Conservation (phyloP, 2,888 invertebrate species). For the Amiota minor region DNA sequence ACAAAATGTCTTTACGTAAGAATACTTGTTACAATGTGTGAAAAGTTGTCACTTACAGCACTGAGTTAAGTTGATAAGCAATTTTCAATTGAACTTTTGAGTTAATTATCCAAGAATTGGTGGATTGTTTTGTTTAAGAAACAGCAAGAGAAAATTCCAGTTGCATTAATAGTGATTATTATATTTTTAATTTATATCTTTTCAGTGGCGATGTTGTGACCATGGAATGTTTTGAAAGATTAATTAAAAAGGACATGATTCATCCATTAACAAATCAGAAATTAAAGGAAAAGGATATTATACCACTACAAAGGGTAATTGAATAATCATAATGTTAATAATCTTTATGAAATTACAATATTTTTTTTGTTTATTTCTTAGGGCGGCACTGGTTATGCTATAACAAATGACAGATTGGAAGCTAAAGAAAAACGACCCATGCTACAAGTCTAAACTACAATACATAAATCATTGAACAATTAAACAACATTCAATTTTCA, state of each 20-base stretch:
- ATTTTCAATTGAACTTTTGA: too few species aligned
- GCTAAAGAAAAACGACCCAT: conserved; percentile 89
- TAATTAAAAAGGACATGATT: conserved; percentile 96
- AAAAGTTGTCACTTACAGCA: too few species aligned
- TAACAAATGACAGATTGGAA: conserved; percentile 87
- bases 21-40: too few species aligned
- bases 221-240: conserved; percentile 95
- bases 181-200: neutral
- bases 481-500: too few species aligned
- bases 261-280: conserved; percentile 93
- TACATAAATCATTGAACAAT: too few species aligned
- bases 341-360: neutral
- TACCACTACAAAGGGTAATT: conserved; percentile 87
- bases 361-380: conserved; percentile 62
- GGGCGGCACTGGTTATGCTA: conserved; percentile 96
- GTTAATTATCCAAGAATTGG: too few species aligned
- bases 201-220: conserved; percentile 92
- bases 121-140: too few species aligned
- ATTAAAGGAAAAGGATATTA: conserved; percentile 92
- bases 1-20: too few species aligned
- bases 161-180: conserved; percentile 4
- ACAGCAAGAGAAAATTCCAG: too few species aligned
- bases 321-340: neutral
- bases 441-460: conserved; percentile 80
- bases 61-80: too few species aligned